phyloP scores from a whole-genome alignment of 2,888 invertebrate genomes.

The Melikaiella ostensackeni region DNA sequence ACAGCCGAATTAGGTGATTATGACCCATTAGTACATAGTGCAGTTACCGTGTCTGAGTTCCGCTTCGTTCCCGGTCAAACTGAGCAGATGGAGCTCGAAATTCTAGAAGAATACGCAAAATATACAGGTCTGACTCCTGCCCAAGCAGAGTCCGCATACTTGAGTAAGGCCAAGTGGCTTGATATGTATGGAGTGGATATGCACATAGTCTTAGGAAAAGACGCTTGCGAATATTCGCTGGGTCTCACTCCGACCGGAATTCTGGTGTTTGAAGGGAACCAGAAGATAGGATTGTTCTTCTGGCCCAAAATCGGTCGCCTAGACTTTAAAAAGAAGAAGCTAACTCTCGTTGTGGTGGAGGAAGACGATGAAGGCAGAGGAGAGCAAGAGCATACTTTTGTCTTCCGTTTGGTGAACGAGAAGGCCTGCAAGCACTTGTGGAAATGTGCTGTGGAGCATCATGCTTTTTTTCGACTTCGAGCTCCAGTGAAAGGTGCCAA shows the following conservation, averaged over 20 bases:
- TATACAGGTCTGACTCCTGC: slow-evolving; percentile 94
- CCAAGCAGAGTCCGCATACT: slow-evolving; percentile 95
- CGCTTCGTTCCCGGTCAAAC: slow-evolving; percentile 97
- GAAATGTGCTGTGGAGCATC: slow-evolving; percentile 99
- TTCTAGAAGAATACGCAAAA: slow-evolving; percentile 94
- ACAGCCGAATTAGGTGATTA: slow-evolving; percentile 98
- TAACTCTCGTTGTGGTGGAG: slow-evolving; percentile 98
- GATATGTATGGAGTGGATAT: slow-evolving; percentile 99
- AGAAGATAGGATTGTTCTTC: slow-evolving; percentile 98
- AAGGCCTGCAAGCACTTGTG: slow-evolving; percentile 99
- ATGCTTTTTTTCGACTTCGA: slow-evolving; percentile 97
- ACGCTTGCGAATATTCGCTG: slow-evolving; percentile 96
- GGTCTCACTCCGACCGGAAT: slow-evolving; percentile 99
- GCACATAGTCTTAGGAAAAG: slow-evolving; percentile 98
- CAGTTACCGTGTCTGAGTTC: slow-evolving; percentile 99
- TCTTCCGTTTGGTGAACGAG: slow-evolving; percentile 96
- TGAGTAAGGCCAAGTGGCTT: slow-evolving; percentile 97
- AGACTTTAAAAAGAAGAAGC: slow-evolving; percentile 98
- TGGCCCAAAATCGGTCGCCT: slow-evolving; percentile 99
- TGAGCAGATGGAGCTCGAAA: slow-evolving; percentile 96
- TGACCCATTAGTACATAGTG: slow-evolving; percentile 93
- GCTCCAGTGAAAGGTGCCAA: slow-evolving; percentile 93
- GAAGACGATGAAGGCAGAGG: slow-evolving; percentile 96
- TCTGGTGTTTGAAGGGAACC: slow-evolving; percentile 96
- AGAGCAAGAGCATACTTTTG: slow-evolving; percentile 99